Evolutionary conservation across 2,797 vertebrate genomes (phyloP), one percentile per base, ranked within the genome.

Genomic region (Paratrypauchen microcephalus): DNA sequence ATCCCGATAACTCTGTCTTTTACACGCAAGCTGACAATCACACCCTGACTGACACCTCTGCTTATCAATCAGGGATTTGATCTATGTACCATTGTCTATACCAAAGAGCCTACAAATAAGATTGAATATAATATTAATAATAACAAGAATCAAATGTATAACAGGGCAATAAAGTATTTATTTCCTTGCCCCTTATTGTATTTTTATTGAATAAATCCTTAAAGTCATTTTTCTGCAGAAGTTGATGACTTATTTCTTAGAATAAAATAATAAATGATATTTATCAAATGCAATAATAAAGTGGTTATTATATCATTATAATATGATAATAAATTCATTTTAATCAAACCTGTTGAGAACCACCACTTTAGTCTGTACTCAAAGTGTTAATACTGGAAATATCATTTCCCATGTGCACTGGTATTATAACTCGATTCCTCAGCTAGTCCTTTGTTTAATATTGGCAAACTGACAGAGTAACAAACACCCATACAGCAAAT

Each of bases 21-120:
- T 88, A 94, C 93, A 95, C 86, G 89, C 92, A 91, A 93, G 75
- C 80, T 93, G 91, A 83, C 93, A 91, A 70, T 93, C 90, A 89
- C 68, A 71, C 76, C 71, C n/a, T 5, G 58, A 60, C 2, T 76
- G 73, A 87, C 59, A 61, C 59, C 19, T 61, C 61, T 76, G 81
- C 75, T 48, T 68, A 68, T 64, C 41, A 64, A 19, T 26, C n/a
- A 64, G 18, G 39, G 15, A 47, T 23, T 4, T 60, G 2, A 60
- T 11, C 0, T 36, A 12, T 36, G 8, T 18, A 28, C 15, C 15
- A 8, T 28, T 18, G 1, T 26, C 15, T 15, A 57, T 18, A 28
- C 13, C 16, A 12, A 45, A 15, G 41, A 13, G 39, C 12, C 39
- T 13, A 45, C 3, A 15, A 13, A 41, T 41, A 15, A 45, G 41